A percentile compares a stretch with the other conserved stretches of the same genome.
phyloP scores from a whole-genome alignment of 2,888 invertebrate species.

The Harpalus rufipes region DNA sequence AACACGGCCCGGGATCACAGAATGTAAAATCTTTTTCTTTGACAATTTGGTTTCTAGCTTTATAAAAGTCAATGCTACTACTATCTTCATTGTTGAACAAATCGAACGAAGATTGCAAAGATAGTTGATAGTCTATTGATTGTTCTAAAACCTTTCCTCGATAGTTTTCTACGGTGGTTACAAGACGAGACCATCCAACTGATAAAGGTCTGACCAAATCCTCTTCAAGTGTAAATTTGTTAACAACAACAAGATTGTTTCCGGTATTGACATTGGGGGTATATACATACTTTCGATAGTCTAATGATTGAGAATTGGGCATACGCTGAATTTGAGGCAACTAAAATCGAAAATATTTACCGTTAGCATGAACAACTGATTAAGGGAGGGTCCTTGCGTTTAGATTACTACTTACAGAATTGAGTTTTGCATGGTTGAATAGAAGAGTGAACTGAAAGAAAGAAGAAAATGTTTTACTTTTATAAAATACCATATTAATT shows the following conservation, averaged over 20 bases:
- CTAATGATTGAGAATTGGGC: not conserved
- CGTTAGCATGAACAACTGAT: not conserved
- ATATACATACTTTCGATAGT: not conserved
- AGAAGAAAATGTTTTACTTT: not conserved
- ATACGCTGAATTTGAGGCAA: not conserved
- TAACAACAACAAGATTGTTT: not conserved
- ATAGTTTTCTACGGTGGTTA: conserved; percentile 64
- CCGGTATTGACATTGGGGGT: not conserved
- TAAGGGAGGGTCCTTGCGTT: too few relatives aligned
- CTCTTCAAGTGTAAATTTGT: conserved; percentile 51
- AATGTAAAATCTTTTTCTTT: conserved; percentile 67
- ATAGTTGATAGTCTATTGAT: conserved; percentile 67
- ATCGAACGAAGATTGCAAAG: conserved; percentile 67
- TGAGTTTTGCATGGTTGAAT: not conserved
- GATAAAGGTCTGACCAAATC: conserved; percentile 27
- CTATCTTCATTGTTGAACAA: conserved; percentile 58
- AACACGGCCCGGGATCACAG: conserved; percentile 68
- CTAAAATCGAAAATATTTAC: not conserved
- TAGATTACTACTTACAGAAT: not conserved
- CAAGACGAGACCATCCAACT: conserved; percentile 69
- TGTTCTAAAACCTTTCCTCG: conserved; percentile 57
- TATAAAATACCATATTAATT: too few relatives aligned
- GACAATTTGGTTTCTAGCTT: conserved; percentile 42
- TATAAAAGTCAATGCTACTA: conserved; percentile 48
- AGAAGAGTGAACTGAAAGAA: conserved; percentile 7